A percentile compares a stretch with the other conserved stretches of the same genome.
phyloP scores from a whole-genome alignment of 2,797 vertebrate species.

The Rhodeus uyekii region DNA sequence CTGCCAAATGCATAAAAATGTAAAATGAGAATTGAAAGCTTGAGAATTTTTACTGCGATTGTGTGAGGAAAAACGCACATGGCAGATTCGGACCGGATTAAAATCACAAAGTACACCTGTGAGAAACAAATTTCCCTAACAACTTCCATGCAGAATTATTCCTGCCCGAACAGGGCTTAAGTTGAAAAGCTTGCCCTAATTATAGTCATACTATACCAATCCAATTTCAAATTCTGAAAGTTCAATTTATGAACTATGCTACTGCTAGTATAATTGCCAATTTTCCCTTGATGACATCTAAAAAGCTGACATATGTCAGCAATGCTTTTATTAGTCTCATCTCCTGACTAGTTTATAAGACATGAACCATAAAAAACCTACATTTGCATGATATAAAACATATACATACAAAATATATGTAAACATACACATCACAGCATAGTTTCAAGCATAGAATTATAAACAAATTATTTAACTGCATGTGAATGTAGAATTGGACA shows the following conservation, averaged over 20 bases:
- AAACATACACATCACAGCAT: no score
- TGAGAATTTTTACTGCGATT: background rate
- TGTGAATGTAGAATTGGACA: background rate
- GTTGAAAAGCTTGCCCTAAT: background rate
- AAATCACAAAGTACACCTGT: background rate
- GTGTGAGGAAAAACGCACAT: background rate
- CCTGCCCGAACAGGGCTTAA: background rate
- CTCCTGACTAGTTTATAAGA: no score
- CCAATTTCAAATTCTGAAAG: background rate
- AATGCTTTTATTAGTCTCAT: background rate
- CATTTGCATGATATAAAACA: no score
- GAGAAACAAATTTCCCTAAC: background rate
- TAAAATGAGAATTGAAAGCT: no score
- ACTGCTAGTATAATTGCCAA: background rate
- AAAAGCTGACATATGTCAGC: no score
- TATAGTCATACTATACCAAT: background rate
- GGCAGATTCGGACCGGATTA: background rate
- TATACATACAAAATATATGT: no score
- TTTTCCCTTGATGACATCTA: background rate
- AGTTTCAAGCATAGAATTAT: no score
- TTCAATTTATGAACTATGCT: background rate
- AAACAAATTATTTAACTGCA: background rate
- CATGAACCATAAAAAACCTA: no score
- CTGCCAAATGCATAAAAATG: no score
- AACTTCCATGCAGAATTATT: background rate